These are phyloP conservation scores for Gasterosteus aculeatus DNA, from an alignment of 2,113 vertebrate genomes.

Conservation along the genomic window DNA sequence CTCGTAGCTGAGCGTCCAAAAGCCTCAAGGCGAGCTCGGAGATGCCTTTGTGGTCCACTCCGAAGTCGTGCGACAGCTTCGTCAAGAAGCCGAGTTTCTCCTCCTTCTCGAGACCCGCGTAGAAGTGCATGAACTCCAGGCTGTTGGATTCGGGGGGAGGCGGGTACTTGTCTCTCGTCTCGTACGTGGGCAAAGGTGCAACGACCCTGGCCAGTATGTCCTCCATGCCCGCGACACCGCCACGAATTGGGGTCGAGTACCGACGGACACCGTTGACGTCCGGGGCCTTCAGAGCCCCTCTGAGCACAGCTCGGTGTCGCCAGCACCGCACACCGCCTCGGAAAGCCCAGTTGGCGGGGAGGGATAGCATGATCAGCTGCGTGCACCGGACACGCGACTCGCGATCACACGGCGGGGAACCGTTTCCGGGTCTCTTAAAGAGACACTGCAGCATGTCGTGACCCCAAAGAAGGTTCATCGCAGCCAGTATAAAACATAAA, in stretches of 20 bases:
- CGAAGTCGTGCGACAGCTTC: slow-evolving; percentile 87
- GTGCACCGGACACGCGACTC: slow-evolving; percentile 39
- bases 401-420: slow-evolving; percentile 14
- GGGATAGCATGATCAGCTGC: slow-evolving; percentile 63
- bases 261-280: slow-evolving; percentile 32
- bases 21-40: slow-evolving; percentile 86
- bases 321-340: slow-evolving; percentile 55
- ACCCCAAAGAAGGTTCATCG: background rate
- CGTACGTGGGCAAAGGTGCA: slow-evolving; percentile 86
- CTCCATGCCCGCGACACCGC: slow-evolving; percentile 79
- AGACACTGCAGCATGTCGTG: slow-evolving; percentile 41
- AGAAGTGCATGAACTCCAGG: slow-evolving; percentile 90
- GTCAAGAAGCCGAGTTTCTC: slow-evolving; percentile 81
- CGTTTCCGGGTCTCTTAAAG: slow-evolving; percentile 83
- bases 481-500: background rate
- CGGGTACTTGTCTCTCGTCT: slow-evolving; percentile 89
- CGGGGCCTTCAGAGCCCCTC: slow-evolving; percentile 26
- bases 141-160: slow-evolving; percentile 86
- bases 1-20: slow-evolving; percentile 85
- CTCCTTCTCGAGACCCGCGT: slow-evolving; percentile 81
- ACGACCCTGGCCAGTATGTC: slow-evolving; percentile 87
- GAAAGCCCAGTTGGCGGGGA: slow-evolving; percentile 38
- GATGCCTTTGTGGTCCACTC: slow-evolving; percentile 89
- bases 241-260: slow-evolving; percentile 40
- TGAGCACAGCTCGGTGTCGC: slow-evolving; percentile 46